Evolutionary conservation across 2,797 vertebrate species (phyloP).

Genomic region (Echiichthys vipera): DNA sequence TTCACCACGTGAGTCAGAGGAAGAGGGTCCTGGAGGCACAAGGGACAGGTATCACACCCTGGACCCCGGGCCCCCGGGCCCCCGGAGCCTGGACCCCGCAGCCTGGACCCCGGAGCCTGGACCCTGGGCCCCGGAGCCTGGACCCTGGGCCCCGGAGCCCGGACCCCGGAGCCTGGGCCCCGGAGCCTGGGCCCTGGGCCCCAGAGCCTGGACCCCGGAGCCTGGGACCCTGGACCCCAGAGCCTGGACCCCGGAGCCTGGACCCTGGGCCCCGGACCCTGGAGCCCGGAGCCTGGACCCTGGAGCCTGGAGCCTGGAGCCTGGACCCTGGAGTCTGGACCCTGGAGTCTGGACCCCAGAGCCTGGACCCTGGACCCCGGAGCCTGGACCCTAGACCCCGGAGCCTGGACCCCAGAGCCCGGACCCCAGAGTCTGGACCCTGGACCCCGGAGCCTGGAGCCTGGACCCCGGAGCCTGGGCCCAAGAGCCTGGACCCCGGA

Average conservation of each 20-base stretch:
- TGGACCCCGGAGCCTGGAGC: not conserved
- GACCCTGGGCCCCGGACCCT: too few relatives aligned
- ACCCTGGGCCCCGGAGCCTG: not conserved
- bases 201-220: too few relatives aligned
- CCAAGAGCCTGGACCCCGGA: too few relatives aligned
- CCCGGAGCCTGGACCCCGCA: too few relatives aligned
- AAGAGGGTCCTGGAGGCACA: constrained; percentile 86
- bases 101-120: not conserved
- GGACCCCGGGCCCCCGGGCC: not conserved
- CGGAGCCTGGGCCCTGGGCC: not conserved
- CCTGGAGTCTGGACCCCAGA: not conserved
- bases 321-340: too few relatives aligned
- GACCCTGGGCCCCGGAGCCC: not conserved
- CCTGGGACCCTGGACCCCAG: not conserved
- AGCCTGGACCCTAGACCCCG: not conserved
- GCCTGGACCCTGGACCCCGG: not conserved
- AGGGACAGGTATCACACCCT: too few relatives aligned
- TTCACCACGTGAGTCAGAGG: constrained; percentile 89
- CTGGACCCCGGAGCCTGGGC: too few relatives aligned
- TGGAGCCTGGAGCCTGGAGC: not conserved
- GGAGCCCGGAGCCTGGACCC: not conserved
- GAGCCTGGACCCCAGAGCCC: too few relatives aligned
- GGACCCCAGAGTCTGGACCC: not conserved
- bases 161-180: not conserved
- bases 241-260: too few relatives aligned